phyloP scores from a whole-genome alignment of 2,797 vertebrate genomes.

The Meda fulgida region DNA sequence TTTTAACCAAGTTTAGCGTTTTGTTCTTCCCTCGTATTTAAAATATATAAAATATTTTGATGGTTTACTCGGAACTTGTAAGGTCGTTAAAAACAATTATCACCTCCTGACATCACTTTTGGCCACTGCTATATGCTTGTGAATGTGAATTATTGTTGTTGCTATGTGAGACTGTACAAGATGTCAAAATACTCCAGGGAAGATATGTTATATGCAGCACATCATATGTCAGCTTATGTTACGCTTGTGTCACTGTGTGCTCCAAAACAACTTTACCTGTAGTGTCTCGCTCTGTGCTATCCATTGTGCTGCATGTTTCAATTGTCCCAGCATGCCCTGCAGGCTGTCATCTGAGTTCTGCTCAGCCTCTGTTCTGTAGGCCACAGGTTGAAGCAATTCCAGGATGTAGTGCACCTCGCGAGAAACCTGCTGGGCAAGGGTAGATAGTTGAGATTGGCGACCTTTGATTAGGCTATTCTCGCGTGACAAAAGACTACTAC shows the following conservation, averaged over 20 bases:
- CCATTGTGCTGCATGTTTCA: constrained; percentile 72
- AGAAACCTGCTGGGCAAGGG: constrained; percentile 69
- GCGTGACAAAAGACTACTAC: too few relatives aligned
- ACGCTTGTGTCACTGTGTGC: neutral
- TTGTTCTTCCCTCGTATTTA: neutral
- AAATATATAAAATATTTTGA: neutral
- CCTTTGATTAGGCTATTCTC: too few relatives aligned
- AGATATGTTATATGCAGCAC: neutral
- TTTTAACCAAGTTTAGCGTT: too few relatives aligned
- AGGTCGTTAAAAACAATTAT: neutral
- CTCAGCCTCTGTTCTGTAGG: constrained; percentile 6
- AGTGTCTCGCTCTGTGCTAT: constrained; percentile 62
- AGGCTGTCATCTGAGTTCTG: constrained; percentile 62
- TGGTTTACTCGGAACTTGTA: neutral
- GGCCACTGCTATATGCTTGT: neutral
- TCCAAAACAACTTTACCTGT: constrained; percentile 69
- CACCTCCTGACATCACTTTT: neutral
- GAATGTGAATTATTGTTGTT: neutral
- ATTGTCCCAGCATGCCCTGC: constrained; percentile 64
- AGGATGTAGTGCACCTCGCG: constrained; percentile 57
- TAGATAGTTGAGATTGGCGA: too few relatives aligned
- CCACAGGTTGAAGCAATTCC: constrained; percentile 50
- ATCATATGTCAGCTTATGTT: constrained; percentile 16
- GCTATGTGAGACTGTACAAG: neutral
- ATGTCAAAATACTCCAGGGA: neutral